Evolutionary conservation across 2,888 invertebrate genomes (phyloP), one percentile per base, ranked within the genome.

Genomic region (Ernsta delagoae): DNA sequence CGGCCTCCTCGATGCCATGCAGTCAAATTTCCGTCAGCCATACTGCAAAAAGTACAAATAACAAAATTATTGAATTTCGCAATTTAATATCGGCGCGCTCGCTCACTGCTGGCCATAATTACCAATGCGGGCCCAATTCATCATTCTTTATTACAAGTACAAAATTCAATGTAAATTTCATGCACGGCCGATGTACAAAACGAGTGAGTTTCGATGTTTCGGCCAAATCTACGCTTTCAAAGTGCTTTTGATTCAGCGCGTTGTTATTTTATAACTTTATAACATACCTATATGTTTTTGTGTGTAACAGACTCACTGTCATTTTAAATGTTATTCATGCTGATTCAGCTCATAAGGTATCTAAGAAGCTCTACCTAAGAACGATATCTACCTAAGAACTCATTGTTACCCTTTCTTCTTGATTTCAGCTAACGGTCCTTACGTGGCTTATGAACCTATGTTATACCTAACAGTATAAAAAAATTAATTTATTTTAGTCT

Each of bases 141-240:
- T 92, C 92, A 92, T 91, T 90, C 88, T 92, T 93, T 92, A 92
- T 92, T 92, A 90, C 90, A 88, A 87, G 87, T 89, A 86, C 89
- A 83, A 91, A 90, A 90, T 90, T 89, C 90, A 89, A 90, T 91
- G 92, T 89, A 93, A 92, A 92, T 92, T 90, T 90, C 87, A 89
- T 88, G 86, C 84, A 79, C 80, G 83, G 82, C 83, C 82, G 83
- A 82, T 84, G 84, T 78, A 83, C 81, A 76, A 78, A 79, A 81
- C 78, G 86, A 86, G 87, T 89, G 85, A 84, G 85, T 85, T 89
- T 85, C 87, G 83, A 87, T 89, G 83, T 86, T 90, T 89, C 85
- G 83, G 79, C 75, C 77, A 83, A 84, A 89, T 89, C 85, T 83
- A 77, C 74, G 73, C 75, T 82, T 83, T 85, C 87, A 83, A n/a